phyloP scores from a whole-genome alignment of 2,888 invertebrate species.

The Lamellibrachia columna region DNA sequence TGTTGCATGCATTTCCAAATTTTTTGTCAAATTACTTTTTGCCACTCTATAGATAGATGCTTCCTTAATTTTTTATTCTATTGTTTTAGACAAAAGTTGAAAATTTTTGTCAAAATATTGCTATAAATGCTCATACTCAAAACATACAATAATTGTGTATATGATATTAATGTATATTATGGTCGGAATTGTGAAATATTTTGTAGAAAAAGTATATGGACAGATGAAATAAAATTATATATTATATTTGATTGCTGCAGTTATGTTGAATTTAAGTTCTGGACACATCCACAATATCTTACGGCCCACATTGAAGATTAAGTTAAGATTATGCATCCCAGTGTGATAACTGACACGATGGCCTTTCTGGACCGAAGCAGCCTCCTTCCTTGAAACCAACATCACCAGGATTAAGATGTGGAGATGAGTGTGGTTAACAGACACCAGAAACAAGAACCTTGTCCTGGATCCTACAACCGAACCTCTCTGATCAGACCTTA shows the following conservation, averaged over 20 bases:
- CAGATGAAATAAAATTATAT: background rate
- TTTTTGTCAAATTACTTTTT: background rate
- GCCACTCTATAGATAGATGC: background rate
- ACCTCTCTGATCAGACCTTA: too few relatives aligned
- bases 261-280: background rate
- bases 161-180: background rate
- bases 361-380: too few relatives aligned
- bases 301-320: too few relatives aligned
- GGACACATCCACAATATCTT: background rate
- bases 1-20: background rate
- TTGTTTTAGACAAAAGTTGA: background rate
- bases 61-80: background rate
- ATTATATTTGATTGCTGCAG: background rate
- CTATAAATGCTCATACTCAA: background rate
- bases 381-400: too few relatives aligned
- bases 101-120: background rate
- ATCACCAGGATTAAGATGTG: too few relatives aligned
- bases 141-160: background rate
- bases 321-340: too few relatives aligned
- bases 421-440: too few relatives aligned
- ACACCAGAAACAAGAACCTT: too few relatives aligned
- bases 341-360: too few relatives aligned
- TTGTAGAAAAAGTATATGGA: background rate
- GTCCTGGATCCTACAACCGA: too few relatives aligned
- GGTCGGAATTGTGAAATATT: constrained; percentile 12